These are phyloP conservation scores for Drosophila melanosoma DNA, from an alignment of 2,888 invertebrate species.

Conservation along the genomic window DNA sequence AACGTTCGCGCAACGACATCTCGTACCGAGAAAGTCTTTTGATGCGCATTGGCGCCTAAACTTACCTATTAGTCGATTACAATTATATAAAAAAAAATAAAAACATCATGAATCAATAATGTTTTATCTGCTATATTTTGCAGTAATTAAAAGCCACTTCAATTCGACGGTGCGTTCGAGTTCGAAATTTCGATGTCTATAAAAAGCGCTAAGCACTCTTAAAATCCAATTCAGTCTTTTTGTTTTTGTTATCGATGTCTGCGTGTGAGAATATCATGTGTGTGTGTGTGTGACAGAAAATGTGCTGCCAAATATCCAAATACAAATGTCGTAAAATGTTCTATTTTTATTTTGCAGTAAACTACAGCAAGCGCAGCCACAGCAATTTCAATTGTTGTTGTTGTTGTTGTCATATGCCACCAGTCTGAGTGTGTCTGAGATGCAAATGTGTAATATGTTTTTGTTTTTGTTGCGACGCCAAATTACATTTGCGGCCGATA, in stretches of 20 bases:
- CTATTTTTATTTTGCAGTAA: constrained; percentile 79
- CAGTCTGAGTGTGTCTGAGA: constrained; percentile 35
- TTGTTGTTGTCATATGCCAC: constrained; percentile 38
- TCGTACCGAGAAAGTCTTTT: constrained; percentile 34
- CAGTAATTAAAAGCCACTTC: constrained; percentile 24
- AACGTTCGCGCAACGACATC: constrained; percentile 75
- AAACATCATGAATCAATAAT: constrained; percentile 46
- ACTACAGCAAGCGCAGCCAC: constrained; percentile 46
- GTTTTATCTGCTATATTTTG: constrained; percentile 30
- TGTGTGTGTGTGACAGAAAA: constrained; percentile 57
- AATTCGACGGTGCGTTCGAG: constrained; percentile 43
- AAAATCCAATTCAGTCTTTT: constrained; percentile 19
- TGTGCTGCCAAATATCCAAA: constrained; percentile 61
- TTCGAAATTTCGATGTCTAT: constrained; percentile 31
- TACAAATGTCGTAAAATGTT: constrained; percentile 72
- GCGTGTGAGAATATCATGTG: constrained; percentile 19
- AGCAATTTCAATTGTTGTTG: constrained; percentile 34
- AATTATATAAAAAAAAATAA: constrained; percentile 7
- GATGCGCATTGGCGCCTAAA: constrained; percentile 59
- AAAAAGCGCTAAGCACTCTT: constrained; percentile 42
- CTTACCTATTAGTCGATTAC: constrained; percentile 28
- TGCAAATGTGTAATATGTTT: constrained; percentile 77
- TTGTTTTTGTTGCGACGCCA: constrained; percentile 77
- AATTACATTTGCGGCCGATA: constrained; percentile 72
- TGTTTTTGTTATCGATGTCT: constrained; percentile 37